These are phyloP conservation scores for Drosophila watanabei DNA, from an alignment of 1,140 invertebrate genomes.

Conservation along the genomic window DNA sequence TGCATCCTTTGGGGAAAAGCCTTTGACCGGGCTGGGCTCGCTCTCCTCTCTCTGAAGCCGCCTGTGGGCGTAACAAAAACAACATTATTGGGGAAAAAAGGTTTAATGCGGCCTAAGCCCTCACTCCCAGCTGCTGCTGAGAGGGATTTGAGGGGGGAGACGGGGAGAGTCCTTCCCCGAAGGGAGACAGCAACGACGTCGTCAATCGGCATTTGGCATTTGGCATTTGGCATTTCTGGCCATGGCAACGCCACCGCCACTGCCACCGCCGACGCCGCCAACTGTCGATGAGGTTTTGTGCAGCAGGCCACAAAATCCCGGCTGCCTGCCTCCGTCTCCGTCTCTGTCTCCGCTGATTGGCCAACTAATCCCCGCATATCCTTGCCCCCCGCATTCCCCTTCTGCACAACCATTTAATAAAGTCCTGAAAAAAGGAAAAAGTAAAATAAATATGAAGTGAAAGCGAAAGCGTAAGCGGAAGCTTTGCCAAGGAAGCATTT, in stretches of 20 bases:
- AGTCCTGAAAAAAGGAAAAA: constrained; percentile 21
- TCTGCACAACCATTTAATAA: constrained; percentile 40
- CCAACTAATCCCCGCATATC: constrained; percentile 71
- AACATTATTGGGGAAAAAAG: constrained; percentile 69
- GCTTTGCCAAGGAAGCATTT: constrained; percentile 53
- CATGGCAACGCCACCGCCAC: constrained; percentile 58
- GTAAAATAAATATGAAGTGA: constrained; percentile 12
- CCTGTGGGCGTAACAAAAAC: constrained; percentile 29
- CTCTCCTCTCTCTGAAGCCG: neutral
- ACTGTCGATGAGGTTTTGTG: constrained; percentile 42
- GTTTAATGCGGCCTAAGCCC: constrained; percentile 76
- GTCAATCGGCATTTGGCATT: constrained; percentile 56
- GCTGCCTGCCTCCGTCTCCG: constrained; percentile 22
- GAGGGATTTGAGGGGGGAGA: neutral
- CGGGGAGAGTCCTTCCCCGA: neutral
- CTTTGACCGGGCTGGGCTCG: constrained; percentile 36
- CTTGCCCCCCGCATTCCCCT: neutral
- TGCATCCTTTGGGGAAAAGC: constrained; percentile 21
- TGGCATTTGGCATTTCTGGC: constrained; percentile 53
- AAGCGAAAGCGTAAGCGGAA: constrained; percentile 25
- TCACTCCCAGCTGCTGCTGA: neutral
- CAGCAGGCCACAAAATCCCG: constrained; percentile 65
- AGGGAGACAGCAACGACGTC: constrained; percentile 25
- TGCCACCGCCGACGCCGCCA: neutral
- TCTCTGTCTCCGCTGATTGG: constrained; percentile 57